phyloP scores from a whole-genome alignment of 2,113 vertebrate species.

The Marmota flaviventris region DNA sequence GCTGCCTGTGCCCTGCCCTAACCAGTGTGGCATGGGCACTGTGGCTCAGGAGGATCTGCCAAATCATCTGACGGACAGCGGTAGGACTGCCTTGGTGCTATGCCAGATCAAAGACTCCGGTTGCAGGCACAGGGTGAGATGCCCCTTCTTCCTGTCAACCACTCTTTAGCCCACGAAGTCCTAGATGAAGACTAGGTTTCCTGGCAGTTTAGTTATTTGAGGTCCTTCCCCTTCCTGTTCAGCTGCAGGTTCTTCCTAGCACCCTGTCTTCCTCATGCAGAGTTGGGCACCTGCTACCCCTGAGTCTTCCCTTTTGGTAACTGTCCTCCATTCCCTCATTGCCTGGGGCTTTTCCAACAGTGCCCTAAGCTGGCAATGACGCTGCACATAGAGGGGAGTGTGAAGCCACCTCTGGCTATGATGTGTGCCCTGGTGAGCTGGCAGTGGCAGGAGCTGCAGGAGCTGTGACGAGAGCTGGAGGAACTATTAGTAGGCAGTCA shows the following conservation, averaged over 20 bases:
- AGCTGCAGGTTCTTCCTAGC: not conserved
- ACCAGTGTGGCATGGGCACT: conserved; percentile 95
- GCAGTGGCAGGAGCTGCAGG: conserved; percentile 96
- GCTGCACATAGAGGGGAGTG: conserved; percentile 96
- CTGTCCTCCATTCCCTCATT: not conserved
- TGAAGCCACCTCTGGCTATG: conserved; percentile 96
- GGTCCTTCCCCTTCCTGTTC: not conserved
- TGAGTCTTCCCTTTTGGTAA: not conserved
- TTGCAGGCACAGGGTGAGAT: conserved; percentile 97
- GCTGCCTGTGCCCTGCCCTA: conserved; percentile 96
- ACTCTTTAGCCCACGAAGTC: not conserved
- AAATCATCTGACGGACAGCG: conserved; percentile 97
- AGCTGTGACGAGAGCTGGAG: conserved; percentile 96
- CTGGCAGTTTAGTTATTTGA: not conserved
- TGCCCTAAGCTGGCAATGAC: conserved; percentile 97
- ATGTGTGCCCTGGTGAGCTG: conserved; percentile 96
- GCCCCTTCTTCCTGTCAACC: not conserved
- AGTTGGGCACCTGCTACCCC: not conserved
- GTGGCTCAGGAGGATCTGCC: conserved; percentile 96
- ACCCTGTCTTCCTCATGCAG: not conserved
- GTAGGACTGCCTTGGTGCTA: conserved; percentile 95
- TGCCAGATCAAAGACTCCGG: conserved; percentile 99
- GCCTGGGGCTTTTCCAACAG: conserved; percentile 84
- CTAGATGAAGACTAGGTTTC: not conserved
- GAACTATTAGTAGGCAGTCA: conserved; percentile 97